These are phyloP conservation scores for Chaenocephalus aceratus DNA, from an alignment of 2,113 vertebrate species.

Conservation along the genomic window DNA sequence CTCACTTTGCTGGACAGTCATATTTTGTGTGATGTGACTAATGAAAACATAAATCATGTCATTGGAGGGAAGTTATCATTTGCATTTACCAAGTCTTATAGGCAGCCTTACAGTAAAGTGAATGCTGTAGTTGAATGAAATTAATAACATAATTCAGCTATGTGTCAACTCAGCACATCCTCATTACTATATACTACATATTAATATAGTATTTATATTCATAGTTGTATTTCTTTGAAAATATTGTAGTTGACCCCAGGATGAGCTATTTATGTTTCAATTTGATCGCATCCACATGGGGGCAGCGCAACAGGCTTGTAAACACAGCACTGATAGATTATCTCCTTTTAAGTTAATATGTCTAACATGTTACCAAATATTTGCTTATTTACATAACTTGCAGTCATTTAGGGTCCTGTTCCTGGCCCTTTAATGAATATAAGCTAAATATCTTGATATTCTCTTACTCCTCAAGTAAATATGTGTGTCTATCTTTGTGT, in stretches of 20 bases:
- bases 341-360: background rate
- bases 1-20: conserved; percentile 26
- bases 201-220: background rate
- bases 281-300: background rate
- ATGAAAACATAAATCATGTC: conserved; percentile 8
- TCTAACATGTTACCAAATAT: background rate
- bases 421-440: background rate
- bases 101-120: background rate
- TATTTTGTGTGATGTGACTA: background rate
- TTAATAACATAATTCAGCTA: background rate
- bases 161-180: background rate
- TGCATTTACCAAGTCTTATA: background rate
- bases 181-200: background rate
- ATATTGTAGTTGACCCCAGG: background rate
- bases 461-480: background rate
- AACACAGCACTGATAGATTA: background rate
- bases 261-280: background rate
- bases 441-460: background rate
- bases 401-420: background rate
- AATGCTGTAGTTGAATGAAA: background rate
- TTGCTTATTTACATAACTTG: background rate
- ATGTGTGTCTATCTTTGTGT: background rate
- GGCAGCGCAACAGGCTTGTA: conserved; percentile 2
- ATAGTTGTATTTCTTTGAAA: background rate
- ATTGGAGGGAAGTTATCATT: background rate